These are phyloP conservation scores for Hyperoplus immaculatus DNA, from an alignment of 2,797 vertebrate species.

Conservation along the genomic window DNA sequence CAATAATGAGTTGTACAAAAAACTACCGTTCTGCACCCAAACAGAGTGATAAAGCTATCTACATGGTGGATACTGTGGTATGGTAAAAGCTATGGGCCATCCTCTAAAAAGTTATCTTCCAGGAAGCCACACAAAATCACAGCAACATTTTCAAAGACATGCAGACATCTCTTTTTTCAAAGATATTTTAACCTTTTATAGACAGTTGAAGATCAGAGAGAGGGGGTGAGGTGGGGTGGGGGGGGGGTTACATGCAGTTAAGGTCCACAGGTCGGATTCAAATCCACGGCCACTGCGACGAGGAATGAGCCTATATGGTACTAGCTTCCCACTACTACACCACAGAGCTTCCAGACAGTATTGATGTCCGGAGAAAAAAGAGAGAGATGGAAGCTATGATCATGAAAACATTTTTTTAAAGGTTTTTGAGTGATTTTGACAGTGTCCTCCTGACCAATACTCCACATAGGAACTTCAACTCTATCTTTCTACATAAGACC, in stretches of 20 bases:
- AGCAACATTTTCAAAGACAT: not conserved
- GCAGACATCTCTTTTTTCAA: conserved; percentile 6
- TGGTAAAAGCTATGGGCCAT: not conserved
- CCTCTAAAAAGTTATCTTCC: conserved; percentile 9
- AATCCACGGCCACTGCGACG: no score
- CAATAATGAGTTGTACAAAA: no score
- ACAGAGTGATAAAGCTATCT: conserved; percentile 4
- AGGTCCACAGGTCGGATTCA: no score
- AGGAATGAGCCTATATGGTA: no score
- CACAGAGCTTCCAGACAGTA: no score
- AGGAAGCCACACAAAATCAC: conserved; percentile 1
- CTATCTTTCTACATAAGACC: conserved; percentile 1
- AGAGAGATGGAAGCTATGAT: not conserved
- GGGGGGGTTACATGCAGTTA: no score
- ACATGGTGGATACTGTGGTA: not conserved
- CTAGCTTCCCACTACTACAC: no score
- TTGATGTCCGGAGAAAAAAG: not conserved
- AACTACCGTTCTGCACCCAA: not conserved
- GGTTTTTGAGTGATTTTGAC: not conserved
- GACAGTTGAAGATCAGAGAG: no score
- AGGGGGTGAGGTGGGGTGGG: no score
- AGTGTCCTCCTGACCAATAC: not conserved
- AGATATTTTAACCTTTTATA: not conserved
- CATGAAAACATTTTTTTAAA: not conserved
- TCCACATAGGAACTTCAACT: not conserved